phyloP scores from a whole-genome alignment of 2,113 vertebrate genomes.

The Ctenomys sociabilis region DNA sequence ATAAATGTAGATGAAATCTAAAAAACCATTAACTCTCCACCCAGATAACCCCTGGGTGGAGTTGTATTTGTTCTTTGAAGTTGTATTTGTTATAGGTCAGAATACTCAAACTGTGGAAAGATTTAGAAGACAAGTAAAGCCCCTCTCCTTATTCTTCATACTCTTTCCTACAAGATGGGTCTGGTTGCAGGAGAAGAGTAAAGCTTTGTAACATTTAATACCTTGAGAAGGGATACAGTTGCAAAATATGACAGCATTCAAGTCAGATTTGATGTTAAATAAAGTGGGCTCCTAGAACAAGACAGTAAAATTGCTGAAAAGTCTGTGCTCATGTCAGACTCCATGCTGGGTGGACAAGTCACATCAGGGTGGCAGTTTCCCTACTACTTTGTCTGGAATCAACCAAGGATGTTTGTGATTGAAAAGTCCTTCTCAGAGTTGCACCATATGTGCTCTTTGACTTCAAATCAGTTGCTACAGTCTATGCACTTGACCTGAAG shows the following conservation, averaged over 20 bases:
- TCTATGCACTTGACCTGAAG: not conserved
- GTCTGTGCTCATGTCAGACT: not conserved
- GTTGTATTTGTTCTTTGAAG: conserved; percentile 54
- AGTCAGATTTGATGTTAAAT: conserved; percentile 39
- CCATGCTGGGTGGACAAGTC: not conserved
- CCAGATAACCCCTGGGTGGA: conserved; percentile 4
- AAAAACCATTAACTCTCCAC: not conserved
- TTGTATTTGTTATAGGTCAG: conserved; percentile 41
- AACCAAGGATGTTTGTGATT: not conserved
- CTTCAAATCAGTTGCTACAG: conserved; percentile 35
- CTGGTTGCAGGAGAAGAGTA: not conserved
- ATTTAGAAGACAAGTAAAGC: not conserved
- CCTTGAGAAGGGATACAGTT: not conserved
- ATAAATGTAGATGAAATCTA: conserved; percentile 6
- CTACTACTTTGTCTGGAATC: conserved; percentile 20
- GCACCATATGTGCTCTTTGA: not conserved
- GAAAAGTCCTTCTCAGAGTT: conserved; percentile 6
- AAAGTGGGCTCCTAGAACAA: not conserved
- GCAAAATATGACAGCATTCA: conserved; percentile 35
- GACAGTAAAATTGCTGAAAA: conserved; percentile 25
- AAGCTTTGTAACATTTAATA: conserved; percentile 17
- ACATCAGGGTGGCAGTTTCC: not conserved
- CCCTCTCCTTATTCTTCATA: not conserved
- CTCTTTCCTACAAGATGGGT: conserved; percentile 23
- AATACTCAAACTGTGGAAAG: conserved; percentile 51